Conservation (phyloP, 2,113 vertebrate genomes). For the Xyrauchen texanus region DNA sequence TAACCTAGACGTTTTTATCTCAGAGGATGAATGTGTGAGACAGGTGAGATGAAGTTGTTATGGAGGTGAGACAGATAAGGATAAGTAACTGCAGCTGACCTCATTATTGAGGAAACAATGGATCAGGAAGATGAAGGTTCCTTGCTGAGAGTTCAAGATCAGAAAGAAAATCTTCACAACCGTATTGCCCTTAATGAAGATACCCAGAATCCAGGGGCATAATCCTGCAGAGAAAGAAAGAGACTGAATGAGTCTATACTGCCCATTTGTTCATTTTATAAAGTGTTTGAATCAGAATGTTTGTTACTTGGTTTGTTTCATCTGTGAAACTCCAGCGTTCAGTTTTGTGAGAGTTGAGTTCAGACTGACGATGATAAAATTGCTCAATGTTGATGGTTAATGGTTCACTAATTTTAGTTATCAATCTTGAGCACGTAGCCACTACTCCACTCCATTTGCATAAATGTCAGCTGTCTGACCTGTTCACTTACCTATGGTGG, state of each 20-base stretch:
- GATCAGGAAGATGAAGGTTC: constrained; percentile 44
- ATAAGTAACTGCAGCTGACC: background rate
- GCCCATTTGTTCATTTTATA: too few species aligned
- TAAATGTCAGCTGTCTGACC: too few species aligned
- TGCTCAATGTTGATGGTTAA: too few species aligned
- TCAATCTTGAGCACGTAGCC: too few species aligned
- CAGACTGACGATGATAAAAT: constrained; percentile 65
- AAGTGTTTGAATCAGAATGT: background rate
- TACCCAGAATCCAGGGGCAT: constrained; percentile 37
- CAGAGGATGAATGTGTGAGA: too few species aligned
- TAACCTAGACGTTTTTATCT: too few species aligned
- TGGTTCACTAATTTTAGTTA: too few species aligned
- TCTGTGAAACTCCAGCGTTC: constrained; percentile 62
- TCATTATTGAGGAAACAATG: constrained; percentile 42
- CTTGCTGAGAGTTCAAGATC: constrained; percentile 44
- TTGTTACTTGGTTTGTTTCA: constrained; percentile 62
- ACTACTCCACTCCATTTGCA: too few species aligned
- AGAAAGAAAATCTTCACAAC: constrained; percentile 26
- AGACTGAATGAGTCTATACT: background rate
- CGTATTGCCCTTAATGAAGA: background rate
- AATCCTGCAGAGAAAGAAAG: background rate
- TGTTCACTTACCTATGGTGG: constrained; percentile 33
- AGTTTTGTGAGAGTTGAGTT: constrained; percentile 62
- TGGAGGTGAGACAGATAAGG: background rate
- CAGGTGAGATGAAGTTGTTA: background rate